Evolutionary conservation across 1,140 invertebrate species (phyloP).

Genomic region (Colletes gigas): DNA sequence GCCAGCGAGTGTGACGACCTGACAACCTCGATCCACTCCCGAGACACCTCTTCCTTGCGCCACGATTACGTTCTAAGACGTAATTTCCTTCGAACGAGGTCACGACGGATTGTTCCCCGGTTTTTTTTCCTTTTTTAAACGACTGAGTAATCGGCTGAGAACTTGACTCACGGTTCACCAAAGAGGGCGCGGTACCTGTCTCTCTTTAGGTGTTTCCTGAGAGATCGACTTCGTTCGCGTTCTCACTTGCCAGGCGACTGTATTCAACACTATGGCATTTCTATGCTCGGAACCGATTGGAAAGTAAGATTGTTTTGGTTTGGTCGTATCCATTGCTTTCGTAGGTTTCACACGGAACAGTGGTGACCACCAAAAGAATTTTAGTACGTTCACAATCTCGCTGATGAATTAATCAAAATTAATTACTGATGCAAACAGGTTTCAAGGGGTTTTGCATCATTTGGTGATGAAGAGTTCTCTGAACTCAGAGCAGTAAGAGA

Average conservation of each 20-base stretch:
- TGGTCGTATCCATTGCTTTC: too few relatives aligned
- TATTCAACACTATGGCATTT: background rate
- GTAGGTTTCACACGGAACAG: too few relatives aligned
- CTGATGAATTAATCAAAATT: too few relatives aligned
- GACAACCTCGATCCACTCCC: conserved; percentile 73
- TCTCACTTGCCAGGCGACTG: background rate
- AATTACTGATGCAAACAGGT: too few relatives aligned
- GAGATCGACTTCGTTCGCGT: background rate
- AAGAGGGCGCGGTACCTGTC: conserved; percentile 28
- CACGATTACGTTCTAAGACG: conserved; percentile 56
- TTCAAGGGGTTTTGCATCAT: too few relatives aligned
- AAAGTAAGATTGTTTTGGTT: too few relatives aligned
- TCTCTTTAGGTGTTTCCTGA: background rate
- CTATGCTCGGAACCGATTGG: background rate
- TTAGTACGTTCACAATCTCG: too few relatives aligned
- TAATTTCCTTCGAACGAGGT: conserved; percentile 49
- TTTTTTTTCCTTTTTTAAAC: conserved; percentile 6
- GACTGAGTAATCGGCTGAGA: conserved; percentile 25
- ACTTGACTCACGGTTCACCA: background rate
- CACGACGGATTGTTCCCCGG: conserved; percentile 13
- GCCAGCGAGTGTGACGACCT: conserved; percentile 75
- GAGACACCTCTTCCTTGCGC: conserved; percentile 36
- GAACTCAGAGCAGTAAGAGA: too few relatives aligned
- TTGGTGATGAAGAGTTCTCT: too few relatives aligned
- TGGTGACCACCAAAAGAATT: too few relatives aligned